A percentile compares a stretch with the other conserved stretches of the same genome.
Evolutionary conservation across 2,888 invertebrate genomes (phyloP).

Genomic region (Stratiomys singularior): DNA sequence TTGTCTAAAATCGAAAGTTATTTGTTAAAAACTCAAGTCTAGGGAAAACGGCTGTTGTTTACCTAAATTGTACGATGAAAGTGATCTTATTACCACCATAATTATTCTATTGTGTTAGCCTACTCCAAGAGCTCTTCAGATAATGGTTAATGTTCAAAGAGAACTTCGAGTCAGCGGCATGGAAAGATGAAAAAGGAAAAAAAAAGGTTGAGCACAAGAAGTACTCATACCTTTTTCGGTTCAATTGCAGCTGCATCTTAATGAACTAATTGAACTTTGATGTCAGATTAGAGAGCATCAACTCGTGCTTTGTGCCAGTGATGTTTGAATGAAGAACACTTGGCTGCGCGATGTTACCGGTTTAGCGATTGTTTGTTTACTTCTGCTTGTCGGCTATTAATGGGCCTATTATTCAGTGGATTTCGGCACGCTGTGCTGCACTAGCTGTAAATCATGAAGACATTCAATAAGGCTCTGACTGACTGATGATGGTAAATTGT

Average conservation of each 20-base stretch:
- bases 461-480: not conserved
- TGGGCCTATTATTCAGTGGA: no score
- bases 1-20: constrained; percentile 31
- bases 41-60: not conserved
- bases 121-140: not conserved
- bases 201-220: not conserved
- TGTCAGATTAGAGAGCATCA: constrained; percentile 11
- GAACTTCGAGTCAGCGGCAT: not conserved
- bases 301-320: not conserved
- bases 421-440: not conserved
- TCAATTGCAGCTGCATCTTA: not conserved
- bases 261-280: constrained; percentile 31
- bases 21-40: not conserved
- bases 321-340: not conserved
- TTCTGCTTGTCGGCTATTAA: no score
- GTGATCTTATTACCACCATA: constrained; percentile 20
- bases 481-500: not conserved
- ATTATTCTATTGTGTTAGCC: constrained; percentile 34
- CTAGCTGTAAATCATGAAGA: not conserved
- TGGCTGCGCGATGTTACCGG: not conserved
- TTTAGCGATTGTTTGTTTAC: no score
- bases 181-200: constrained; percentile 5
- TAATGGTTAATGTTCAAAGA: not conserved
- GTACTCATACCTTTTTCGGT: not conserved
- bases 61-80: constrained; percentile 13